phyloP scores from a whole-genome alignment of 2,113 vertebrate species.

The Cryptotis parvus region DNA sequence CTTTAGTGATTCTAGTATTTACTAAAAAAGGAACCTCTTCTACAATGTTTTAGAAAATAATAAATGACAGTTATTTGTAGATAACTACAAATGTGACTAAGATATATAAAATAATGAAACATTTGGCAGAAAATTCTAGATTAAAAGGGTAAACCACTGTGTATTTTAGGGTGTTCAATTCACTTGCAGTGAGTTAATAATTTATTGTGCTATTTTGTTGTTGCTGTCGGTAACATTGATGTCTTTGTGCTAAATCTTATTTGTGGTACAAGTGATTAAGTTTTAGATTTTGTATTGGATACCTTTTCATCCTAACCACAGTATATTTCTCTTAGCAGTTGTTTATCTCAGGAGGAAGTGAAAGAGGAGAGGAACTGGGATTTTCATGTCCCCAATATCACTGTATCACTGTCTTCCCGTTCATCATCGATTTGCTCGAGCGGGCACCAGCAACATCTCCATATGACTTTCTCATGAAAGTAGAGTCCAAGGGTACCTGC shows the following conservation, averaged over 20 bases:
- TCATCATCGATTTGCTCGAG: no score
- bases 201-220: background rate
- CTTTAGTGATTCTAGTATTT: background rate
- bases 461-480: no score
- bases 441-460: no score
- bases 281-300: background rate
- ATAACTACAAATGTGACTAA: background rate
- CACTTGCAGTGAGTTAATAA: conserved; percentile 22
- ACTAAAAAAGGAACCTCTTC: background rate
- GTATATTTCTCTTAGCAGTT: background rate
- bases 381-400: background rate
- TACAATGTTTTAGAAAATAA: background rate
- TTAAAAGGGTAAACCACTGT: background rate
- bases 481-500: no score
- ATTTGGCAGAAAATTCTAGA: background rate
- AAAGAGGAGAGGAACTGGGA: background rate
- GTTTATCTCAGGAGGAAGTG: background rate
- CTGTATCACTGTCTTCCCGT: no score
- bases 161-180: background rate
- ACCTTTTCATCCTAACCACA: background rate
- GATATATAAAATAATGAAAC: conserved; percentile 7
- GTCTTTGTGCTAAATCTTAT: background rate
- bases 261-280: background rate
- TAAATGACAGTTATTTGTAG: background rate
- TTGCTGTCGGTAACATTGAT: background rate